phyloP scores from a whole-genome alignment of 1,140 invertebrate species.

The Leguminivora glycinivorella region DNA sequence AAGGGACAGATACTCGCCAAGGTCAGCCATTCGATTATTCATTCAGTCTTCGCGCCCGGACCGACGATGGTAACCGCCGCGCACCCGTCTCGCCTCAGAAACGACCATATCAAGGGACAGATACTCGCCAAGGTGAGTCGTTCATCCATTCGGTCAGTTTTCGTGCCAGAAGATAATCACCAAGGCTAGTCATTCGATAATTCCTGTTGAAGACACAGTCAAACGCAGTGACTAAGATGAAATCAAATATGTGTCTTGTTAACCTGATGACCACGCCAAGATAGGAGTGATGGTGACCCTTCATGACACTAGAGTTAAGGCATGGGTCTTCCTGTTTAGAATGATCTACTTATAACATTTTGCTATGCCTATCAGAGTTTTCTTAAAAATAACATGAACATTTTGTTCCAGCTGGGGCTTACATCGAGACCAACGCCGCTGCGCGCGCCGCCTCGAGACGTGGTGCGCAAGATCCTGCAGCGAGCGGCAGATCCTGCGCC shows the following conservation, averaged over 20 bases:
- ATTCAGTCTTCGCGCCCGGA: conserved; percentile 64
- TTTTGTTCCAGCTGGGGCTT: conserved; percentile 58
- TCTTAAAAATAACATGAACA: too few relatives aligned
- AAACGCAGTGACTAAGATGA: too few relatives aligned
- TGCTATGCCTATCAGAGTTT: too few relatives aligned
- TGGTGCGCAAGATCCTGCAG: conserved; percentile 69
- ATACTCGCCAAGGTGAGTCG: conserved; percentile 63
- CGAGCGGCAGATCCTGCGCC: conserved; percentile 63
- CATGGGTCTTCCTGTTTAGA: too few relatives aligned
- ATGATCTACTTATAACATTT: too few relatives aligned
- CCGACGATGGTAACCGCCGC: conserved; percentile 57
- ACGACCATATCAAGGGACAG: conserved; percentile 63
- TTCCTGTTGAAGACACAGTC: too few relatives aligned
- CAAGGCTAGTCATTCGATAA: conserved; percentile 73
- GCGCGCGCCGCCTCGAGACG: conserved; percentile 71
- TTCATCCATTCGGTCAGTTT: not conserved
- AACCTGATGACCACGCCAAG: too few relatives aligned
- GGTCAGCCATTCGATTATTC: conserved; percentile 58
- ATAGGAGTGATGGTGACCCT: too few relatives aligned
- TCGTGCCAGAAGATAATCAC: conserved; percentile 60
- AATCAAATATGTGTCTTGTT: too few relatives aligned
- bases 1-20: conserved; percentile 62
- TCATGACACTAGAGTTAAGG: too few relatives aligned
- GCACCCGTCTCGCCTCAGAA: conserved; percentile 37
- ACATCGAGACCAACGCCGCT: conserved; percentile 62